Conservation (phyloP, 1,140 invertebrate genomes). For the Drosophila quadrilineata region DNA sequence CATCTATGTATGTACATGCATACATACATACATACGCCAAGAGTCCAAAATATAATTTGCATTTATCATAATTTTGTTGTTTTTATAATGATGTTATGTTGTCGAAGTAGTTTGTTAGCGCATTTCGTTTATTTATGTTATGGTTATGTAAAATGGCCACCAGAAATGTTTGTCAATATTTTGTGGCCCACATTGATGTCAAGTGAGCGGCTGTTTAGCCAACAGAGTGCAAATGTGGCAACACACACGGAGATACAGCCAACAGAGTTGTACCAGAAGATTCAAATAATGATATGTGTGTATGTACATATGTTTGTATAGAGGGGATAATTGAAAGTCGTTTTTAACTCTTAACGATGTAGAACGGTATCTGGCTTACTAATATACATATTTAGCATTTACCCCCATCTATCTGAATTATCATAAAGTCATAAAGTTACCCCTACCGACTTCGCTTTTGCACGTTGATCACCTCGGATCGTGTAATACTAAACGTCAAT, state of each 20-base stretch:
- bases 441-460: too few relatives aligned
- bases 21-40: conserved; percentile 32
- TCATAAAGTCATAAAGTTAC: too few relatives aligned
- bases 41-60: conserved; percentile 44
- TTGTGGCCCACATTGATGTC: conserved; percentile 28
- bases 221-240: background rate
- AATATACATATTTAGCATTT: too few relatives aligned
- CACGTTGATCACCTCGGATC: too few relatives aligned
- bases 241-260: background rate
- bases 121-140: too few relatives aligned
- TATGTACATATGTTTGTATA: background rate
- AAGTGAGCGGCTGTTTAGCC: background rate
- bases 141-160: conserved; percentile 29
- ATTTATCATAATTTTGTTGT: conserved; percentile 36
- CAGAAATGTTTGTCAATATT: conserved; percentile 36
- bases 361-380: too few relatives aligned
- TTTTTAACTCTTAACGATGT: too few relatives aligned
- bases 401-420: too few relatives aligned
- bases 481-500: too few relatives aligned
- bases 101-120: background rate
- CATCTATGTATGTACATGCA: too few relatives aligned
- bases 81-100: conserved; percentile 1
- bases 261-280: too few relatives aligned
- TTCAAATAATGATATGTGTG: background rate
- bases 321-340: too few relatives aligned